Percentiles rank a stretch among this genome's conserved stretches.
These are phyloP conservation scores for Hemicrepidius hirtus DNA, from an alignment of 2,888 invertebrate species.

Conservation along the genomic window DNA sequence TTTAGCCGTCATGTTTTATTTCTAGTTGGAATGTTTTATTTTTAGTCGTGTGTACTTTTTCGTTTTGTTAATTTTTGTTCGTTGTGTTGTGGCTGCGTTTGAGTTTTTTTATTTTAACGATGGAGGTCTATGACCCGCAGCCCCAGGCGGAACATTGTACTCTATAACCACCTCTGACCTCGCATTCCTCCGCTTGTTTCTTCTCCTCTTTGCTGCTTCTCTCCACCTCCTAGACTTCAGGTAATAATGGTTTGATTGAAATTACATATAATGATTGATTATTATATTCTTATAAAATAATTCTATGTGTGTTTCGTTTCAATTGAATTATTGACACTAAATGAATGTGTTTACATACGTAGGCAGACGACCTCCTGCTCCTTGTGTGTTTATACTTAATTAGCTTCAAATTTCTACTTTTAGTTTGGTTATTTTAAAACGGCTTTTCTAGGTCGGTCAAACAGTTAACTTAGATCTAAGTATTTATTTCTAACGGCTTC, in stretches of 20 bases:
- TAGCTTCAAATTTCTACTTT: constrained; percentile 35
- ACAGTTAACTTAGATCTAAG: constrained; percentile 19
- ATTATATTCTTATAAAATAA: constrained; percentile 48
- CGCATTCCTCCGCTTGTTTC: constrained; percentile 71
- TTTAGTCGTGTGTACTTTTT: constrained; percentile 39
- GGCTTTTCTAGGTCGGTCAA: constrained; percentile 26
- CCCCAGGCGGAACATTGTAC: constrained; percentile 69
- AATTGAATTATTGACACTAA: constrained; percentile 30
- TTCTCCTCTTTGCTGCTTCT: constrained; percentile 50
- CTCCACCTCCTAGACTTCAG: constrained; percentile 55
- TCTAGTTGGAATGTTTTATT: constrained; percentile 37
- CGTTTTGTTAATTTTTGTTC: constrained; percentile 55
- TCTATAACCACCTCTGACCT: constrained; percentile 71
- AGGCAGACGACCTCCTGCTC: constrained; percentile 31
- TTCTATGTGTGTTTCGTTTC: neutral
- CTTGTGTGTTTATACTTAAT: constrained; percentile 22
- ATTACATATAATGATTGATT: constrained; percentile 61
- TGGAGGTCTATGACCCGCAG: constrained; percentile 69
- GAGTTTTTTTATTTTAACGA: constrained; percentile 53
- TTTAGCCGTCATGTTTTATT: constrained; percentile 43
- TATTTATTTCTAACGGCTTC: constrained; percentile 18
- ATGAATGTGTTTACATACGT: constrained; percentile 23
- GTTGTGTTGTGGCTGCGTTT: constrained; percentile 58
- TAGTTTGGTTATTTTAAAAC: constrained; percentile 21
- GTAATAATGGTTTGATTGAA: constrained; percentile 57